phyloP scores from a whole-genome alignment of 2,888 invertebrate genomes.

The Polylopha cassiicola region DNA sequence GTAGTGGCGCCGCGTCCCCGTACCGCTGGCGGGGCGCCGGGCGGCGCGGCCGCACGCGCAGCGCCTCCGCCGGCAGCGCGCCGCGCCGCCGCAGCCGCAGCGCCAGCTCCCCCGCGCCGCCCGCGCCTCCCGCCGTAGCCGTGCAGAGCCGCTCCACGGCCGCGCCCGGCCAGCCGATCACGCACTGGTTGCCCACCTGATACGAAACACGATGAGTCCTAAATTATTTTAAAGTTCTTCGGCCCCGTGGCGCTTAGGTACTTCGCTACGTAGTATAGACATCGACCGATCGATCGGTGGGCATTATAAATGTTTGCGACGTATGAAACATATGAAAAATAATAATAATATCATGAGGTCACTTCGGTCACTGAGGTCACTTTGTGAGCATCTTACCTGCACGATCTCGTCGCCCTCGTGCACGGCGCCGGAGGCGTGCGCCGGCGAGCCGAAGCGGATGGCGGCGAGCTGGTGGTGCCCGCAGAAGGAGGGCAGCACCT shows the following conservation, averaged over 20 bases:
- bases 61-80: constrained; percentile 34
- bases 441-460: constrained; percentile 93
- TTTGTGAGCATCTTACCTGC: too few relatives aligned
- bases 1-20: neutral
- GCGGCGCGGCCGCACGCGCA: constrained; percentile 32
- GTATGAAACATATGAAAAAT: too few relatives aligned
- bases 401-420: constrained; percentile 98
- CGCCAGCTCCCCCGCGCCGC: constrained; percentile 32
- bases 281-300: too few relatives aligned
- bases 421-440: constrained; percentile 93
- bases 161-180: constrained; percentile 55
- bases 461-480: constrained; percentile 87
- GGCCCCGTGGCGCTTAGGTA: too few relatives aligned
- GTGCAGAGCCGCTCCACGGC: constrained; percentile 38
- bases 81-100: constrained; percentile 41
- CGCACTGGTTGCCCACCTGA: constrained; percentile 53
- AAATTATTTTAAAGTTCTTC: too few relatives aligned
- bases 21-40: constrained; percentile 8
- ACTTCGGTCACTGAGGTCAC: too few relatives aligned
- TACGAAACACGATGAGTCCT: constrained; percentile 1
- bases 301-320: too few relatives aligned
- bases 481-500: constrained; percentile 90
- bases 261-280: too few relatives aligned
- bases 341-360: too few relatives aligned
- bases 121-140: constrained; percentile 31